These are phyloP conservation scores for Dorcus hopei DNA, from an alignment of 2,888 invertebrate genomes.

Conservation along the genomic window DNA sequence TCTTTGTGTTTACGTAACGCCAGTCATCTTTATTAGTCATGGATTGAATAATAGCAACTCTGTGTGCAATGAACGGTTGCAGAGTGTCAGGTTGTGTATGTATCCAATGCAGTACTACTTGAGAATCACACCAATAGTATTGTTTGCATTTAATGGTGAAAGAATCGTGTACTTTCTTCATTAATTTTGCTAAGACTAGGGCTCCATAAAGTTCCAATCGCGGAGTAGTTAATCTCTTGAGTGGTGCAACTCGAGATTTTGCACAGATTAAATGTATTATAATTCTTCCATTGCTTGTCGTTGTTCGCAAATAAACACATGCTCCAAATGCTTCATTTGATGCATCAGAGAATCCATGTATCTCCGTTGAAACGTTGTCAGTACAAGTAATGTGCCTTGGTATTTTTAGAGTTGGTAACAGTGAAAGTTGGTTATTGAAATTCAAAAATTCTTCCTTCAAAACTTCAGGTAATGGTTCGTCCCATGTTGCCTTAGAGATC, in stretches of 20 bases:
- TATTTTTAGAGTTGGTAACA: too few relatives aligned
- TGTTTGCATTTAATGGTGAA: not conserved
- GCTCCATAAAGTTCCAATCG: slow-evolving; percentile 17
- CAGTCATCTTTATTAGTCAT: not conserved
- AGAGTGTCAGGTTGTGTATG: not conserved
- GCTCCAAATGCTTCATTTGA: too few relatives aligned
- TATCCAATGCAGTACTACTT: not conserved
- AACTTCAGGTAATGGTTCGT: too few relatives aligned
- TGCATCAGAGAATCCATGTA: too few relatives aligned
- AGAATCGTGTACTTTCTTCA: not conserved
- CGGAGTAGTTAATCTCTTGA: slow-evolving; percentile 11
- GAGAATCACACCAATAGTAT: not conserved
- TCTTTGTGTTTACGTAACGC: not conserved
- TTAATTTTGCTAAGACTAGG: slow-evolving; percentile 7
- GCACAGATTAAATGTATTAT: not conserved
- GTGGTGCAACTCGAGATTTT: slow-evolving; percentile 17
- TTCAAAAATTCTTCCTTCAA: too few relatives aligned
- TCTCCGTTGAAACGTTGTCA: too few relatives aligned
- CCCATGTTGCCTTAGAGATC: too few relatives aligned
- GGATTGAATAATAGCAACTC: not conserved
- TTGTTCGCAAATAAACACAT: too few relatives aligned
- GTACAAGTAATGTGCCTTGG: too few relatives aligned
- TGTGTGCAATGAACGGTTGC: not conserved
- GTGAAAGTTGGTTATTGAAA: too few relatives aligned
- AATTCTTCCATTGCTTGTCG: too few relatives aligned